Conservation (phyloP, 2,797 vertebrate genomes). For the Paedocypris micromegethes region DNA sequence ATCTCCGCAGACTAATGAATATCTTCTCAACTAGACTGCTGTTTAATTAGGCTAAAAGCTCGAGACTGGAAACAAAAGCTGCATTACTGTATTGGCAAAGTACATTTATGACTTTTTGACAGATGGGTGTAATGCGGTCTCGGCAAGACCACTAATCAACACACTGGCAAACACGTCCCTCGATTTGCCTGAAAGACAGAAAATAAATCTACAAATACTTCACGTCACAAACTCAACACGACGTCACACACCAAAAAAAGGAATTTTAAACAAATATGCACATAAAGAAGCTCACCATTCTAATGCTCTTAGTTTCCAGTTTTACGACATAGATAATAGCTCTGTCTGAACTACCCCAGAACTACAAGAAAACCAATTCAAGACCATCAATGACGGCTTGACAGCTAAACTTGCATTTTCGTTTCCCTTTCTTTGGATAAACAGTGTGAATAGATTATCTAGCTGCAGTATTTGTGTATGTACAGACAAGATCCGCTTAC, state of each 20-base stretch:
- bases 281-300: too few species aligned
- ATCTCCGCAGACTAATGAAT: slow-evolving; percentile 59
- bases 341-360: too few species aligned
- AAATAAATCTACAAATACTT: slow-evolving; percentile 8
- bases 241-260: too few species aligned
- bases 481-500: slow-evolving; percentile 10
- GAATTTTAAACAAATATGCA: too few species aligned
- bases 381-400: too few species aligned
- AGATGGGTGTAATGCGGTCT: slow-evolving; percentile 58
- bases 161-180: slow-evolving; percentile 22
- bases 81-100: slow-evolving; percentile 56
- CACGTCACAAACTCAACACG: not conserved
- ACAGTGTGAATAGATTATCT: not conserved
- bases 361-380: too few species aligned
- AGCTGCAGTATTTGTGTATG: not conserved
- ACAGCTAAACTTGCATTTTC: too few species aligned
- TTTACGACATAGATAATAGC: too few species aligned
- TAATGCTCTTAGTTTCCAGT: too few species aligned
- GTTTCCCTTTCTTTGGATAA: too few species aligned
- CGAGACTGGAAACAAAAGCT: slow-evolving; percentile 61
- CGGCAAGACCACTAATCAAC: slow-evolving; percentile 34
- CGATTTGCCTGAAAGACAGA: slow-evolving; percentile 6
- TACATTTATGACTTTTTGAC: slow-evolving; percentile 63
- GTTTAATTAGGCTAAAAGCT: slow-evolving; percentile 73
- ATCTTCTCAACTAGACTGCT: slow-evolving; percentile 57